Evolutionary conservation across 2,797 vertebrate species (phyloP), one percentile per base, ranked within the genome.

Genomic region (Streptopelia turtur): DNA sequence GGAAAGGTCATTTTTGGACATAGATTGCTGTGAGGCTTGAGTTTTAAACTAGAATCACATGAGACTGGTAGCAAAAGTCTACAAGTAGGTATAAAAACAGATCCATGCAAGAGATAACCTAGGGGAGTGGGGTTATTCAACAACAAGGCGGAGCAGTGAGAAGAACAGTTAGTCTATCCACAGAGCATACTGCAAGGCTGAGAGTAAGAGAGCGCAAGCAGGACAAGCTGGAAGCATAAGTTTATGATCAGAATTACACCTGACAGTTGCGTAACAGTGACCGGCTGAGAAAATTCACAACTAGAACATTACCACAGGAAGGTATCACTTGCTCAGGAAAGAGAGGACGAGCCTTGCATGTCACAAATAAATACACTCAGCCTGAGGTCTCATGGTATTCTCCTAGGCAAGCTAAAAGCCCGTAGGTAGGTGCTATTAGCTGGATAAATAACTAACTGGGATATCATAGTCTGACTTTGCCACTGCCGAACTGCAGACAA

Each of bases 351-450:
- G 50, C 14, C 30, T 69, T 53, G 21, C 9, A 9, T 23, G 27
- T 49, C 66, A 55, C 1, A 1, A 33, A 37, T 27, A 27, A 5
- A 23, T 13, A 31, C 11, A 17, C 18, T 23, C 1, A 1, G 12
- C 28, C 59, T 45, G 53, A 70, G 18, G 16, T 52, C 70, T 77
- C 50, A 49, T 0, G 39, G 25, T 28, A 35, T 57, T 68, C 50
- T 83, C 16, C 27, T 53, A 52, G 69, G 27, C 33, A 76, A 75
- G 52, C 16, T 33, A 30, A 59, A 55, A 43, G 33, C 49, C 28
- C 53, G 45, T 16, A 63, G 30, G 30, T 49, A 69, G 14, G 17
- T 64, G 53, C 12, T 41, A 43, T 55, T 45, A 65, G 31, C 45
- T 45, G 52, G 4, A 28, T 49, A 39, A 69, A 70, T 78, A 83